Conservation (phyloP, 2,797 vertebrate species). For the Aythya fuligula region DNA sequence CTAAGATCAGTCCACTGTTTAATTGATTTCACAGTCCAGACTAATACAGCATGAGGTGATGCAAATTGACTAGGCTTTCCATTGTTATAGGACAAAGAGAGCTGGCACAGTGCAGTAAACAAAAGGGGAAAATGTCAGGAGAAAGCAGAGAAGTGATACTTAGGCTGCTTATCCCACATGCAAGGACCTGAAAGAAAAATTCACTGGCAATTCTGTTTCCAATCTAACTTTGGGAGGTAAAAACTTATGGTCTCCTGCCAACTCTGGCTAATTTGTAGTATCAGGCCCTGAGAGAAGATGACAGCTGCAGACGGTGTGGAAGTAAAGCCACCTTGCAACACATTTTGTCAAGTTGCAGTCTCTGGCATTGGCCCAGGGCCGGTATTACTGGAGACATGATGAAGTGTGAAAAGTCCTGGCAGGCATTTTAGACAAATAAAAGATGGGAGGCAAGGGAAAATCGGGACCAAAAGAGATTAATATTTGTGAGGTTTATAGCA, state of each 20-base stretch:
- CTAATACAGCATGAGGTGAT: neutral
- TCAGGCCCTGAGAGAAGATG: constrained; percentile 64
- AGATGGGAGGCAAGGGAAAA: constrained; percentile 75
- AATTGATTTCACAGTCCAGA: constrained; percentile 1
- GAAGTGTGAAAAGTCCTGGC: constrained; percentile 83
- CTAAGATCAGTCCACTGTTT: neutral
- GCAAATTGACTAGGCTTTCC: neutral
- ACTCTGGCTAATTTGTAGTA: constrained; percentile 64
- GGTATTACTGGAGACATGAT: constrained; percentile 79
- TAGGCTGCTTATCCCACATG: neutral
- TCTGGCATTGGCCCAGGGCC: constrained; percentile 72
- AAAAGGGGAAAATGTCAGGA: neutral
- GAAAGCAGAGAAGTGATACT: neutral
- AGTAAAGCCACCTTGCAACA: constrained; percentile 75
- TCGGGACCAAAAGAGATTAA: constrained; percentile 75
- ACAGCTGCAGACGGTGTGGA: constrained; percentile 72
- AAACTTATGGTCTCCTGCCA: constrained; percentile 35
- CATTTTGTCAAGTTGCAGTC: constrained; percentile 74
- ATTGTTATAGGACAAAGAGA: neutral
- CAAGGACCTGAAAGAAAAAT: neutral
- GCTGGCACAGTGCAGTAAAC: neutral
- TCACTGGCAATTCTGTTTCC: neutral
- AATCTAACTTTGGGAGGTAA: constrained; percentile 35
- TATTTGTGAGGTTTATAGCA: constrained; percentile 78
- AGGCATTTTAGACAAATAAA: constrained; percentile 77